Evolutionary conservation across 2,797 vertebrate species (phyloP).

Genomic region (Karalla daura): DNA sequence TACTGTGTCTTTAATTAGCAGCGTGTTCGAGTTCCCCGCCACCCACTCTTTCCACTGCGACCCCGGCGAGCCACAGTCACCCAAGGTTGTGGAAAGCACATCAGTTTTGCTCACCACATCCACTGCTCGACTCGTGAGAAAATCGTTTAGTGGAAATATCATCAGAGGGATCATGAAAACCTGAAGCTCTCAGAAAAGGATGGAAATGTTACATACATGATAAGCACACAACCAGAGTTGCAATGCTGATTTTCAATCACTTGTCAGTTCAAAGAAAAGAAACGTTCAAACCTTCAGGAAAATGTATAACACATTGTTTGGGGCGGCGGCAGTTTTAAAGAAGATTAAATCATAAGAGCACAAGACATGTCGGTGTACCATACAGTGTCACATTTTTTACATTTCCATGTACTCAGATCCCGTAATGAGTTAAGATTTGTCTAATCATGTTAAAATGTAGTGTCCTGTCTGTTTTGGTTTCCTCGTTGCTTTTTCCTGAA

Average conservation of each 20-base stretch:
- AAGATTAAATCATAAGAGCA: no score
- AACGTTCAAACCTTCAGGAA: neutral
- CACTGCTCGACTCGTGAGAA: neutral
- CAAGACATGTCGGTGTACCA: neutral
- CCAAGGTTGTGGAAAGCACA: neutral
- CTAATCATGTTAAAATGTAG: neutral
- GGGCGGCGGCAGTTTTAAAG: neutral
- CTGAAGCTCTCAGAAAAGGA: neutral
- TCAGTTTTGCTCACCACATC: neutral
- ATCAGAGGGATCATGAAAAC: neutral
- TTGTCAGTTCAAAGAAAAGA: neutral
- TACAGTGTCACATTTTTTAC: neutral
- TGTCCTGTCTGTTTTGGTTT: no score
- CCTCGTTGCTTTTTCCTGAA: no score
- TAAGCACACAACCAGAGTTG: neutral
- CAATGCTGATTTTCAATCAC: neutral
- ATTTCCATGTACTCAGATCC: neutral
- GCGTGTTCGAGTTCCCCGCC: neutral
- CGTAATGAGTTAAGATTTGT: neutral
- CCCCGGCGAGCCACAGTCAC: neutral
- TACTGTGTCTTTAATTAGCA: neutral
- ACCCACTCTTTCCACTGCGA: constrained; percentile 4
- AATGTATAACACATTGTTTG: neutral
- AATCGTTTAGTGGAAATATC: neutral
- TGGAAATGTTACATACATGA: neutral